Conservation (phyloP, 2,797 vertebrate genomes). For the Salmo trutta region DNA sequence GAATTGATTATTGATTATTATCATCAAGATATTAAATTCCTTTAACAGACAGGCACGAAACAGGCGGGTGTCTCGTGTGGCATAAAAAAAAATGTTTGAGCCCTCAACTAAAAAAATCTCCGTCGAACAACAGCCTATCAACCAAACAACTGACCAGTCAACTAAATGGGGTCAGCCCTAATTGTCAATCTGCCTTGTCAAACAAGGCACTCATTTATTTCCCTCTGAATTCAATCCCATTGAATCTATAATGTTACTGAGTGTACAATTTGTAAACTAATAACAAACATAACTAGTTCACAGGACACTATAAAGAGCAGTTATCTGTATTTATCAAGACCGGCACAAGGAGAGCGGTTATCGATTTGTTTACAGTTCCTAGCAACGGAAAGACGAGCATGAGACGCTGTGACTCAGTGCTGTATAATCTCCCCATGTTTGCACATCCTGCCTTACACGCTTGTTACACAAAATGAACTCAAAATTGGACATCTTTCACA, state of each 20-base stretch:
- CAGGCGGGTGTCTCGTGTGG: no score
- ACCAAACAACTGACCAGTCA: not conserved
- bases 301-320: slow-evolving; percentile 22
- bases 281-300: slow-evolving; percentile 2
- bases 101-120: no score
- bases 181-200: not conserved
- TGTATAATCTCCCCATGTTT: slow-evolving; percentile 35
- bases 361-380: slow-evolving; percentile 31
- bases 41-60: no score
- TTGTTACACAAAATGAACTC: slow-evolving; percentile 20
- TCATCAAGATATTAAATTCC: no score
- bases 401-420: not conserved
- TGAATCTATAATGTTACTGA: not conserved
- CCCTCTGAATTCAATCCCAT: not conserved
- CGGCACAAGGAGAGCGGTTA: not conserved
- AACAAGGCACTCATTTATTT: not conserved
- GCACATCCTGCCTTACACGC: slow-evolving; percentile 6
- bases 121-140: not conserved
- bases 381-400: slow-evolving; percentile 1
- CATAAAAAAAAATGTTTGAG: no score
- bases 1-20: no score
- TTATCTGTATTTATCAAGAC: slow-evolving; percentile 28
- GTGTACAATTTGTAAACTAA: slow-evolving; percentile 16
- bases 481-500: not conserved
- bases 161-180: not conserved